These are phyloP conservation scores for Andrena dorsata DNA, from an alignment of 2,888 invertebrate genomes.

Conservation along the genomic window DNA sequence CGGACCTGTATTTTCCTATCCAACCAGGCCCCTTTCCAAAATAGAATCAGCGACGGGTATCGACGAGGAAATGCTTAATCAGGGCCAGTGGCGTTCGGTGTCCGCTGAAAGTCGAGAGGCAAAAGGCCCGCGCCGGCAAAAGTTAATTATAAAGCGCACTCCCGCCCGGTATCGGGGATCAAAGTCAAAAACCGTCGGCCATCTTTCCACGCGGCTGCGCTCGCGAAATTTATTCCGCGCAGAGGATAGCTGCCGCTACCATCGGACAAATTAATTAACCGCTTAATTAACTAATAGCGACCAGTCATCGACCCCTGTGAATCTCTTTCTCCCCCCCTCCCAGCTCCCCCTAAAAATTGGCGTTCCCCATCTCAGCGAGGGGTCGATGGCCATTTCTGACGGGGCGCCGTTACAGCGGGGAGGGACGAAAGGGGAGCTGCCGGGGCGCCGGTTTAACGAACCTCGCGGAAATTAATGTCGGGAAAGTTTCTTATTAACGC, in stretches of 20 bases:
- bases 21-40: background rate
- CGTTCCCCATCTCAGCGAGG: background rate
- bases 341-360: background rate
- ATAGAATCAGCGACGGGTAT: constrained; percentile 5
- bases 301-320: background rate
- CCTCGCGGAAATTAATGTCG: constrained; percentile 71
- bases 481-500: constrained; percentile 78
- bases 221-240: constrained; percentile 35
- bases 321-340: background rate
- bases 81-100: constrained; percentile 13
- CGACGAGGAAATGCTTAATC: constrained; percentile 29
- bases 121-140: constrained; percentile 25
- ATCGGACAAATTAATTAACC: constrained; percentile 38
- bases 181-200: constrained; percentile 40
- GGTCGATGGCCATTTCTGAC: constrained; percentile 2
- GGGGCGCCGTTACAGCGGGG: constrained; percentile 1
- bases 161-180: constrained; percentile 44
- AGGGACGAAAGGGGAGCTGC: constrained; percentile 3
- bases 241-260: constrained; percentile 4
- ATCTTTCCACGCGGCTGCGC: constrained; percentile 19
- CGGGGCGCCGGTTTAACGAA: constrained; percentile 49
- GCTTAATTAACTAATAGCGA: constrained; percentile 44
- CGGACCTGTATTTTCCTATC: too few species aligned
- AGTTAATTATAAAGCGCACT: constrained; percentile 53
- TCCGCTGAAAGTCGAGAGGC: constrained; percentile 19